phyloP scores from a whole-genome alignment of 2,888 invertebrate genomes.

The Parochlus steinenii region DNA sequence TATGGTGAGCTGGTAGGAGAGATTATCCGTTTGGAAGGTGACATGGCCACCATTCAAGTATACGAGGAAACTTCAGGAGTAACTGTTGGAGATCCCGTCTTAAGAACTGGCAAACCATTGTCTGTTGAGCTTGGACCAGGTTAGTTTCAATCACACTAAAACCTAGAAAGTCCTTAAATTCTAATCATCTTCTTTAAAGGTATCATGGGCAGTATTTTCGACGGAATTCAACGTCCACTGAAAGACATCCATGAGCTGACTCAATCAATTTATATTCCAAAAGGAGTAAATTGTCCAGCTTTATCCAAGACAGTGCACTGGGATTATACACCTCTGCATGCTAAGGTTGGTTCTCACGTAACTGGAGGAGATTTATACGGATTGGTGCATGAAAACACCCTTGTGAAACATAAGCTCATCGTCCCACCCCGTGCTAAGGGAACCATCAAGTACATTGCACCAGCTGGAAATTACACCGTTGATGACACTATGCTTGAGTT shows the following conservation, averaged over 20 bases:
- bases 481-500: slow-evolving; percentile 93
- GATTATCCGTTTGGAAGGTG: slow-evolving; percentile 98
- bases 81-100: slow-evolving; percentile 97
- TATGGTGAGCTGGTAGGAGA: slow-evolving; percentile 97
- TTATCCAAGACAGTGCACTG: slow-evolving; percentile 65
- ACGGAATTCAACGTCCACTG: slow-evolving; percentile 97
- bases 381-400: slow-evolving; percentile 88
- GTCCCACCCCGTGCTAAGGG: slow-evolving; percentile 90
- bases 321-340: slow-evolving; percentile 80
- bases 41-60: slow-evolving; percentile 99
- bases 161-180: too few relatives aligned
- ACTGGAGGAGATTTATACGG: slow-evolving; percentile 98
- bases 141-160: background rate
- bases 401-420: slow-evolving; percentile 94
- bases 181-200: too few relatives aligned
- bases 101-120: slow-evolving; percentile 95
- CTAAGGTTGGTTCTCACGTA: slow-evolving; percentile 91
- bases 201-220: slow-evolving; percentile 98
- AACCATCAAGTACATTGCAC: slow-evolving; percentile 89
- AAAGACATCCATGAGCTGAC: slow-evolving; percentile 91
- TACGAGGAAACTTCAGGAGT: slow-evolving; percentile 96
- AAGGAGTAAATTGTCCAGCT: slow-evolving; percentile 92
- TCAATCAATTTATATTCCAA: slow-evolving; percentile 97
- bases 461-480: slow-evolving; percentile 83
- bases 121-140: slow-evolving; percentile 98